Percentiles rank a stretch among this genome's conserved stretches.
Evolutionary conservation across 2,888 invertebrate species (phyloP).

Genomic region (Chrysotoxum bicinctum): DNA sequence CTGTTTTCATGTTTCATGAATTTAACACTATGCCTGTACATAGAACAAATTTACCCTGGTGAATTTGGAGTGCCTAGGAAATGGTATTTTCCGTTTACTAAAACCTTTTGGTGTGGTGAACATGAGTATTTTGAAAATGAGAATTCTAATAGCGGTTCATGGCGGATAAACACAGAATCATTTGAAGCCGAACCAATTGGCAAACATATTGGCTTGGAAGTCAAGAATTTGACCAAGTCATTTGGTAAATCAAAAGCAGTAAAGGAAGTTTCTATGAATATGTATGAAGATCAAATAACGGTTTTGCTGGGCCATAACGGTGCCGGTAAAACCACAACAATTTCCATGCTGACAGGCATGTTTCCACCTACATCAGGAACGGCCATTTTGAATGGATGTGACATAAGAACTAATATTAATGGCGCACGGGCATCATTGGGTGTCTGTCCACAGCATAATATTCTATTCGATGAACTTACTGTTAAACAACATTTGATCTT

Average conservation of each 20-base stretch:
- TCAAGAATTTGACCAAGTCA: slow-evolving; percentile 85
- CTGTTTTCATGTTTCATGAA: slow-evolving; percentile 83
- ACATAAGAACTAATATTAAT: slow-evolving; percentile 84
- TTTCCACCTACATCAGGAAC: slow-evolving; percentile 86
- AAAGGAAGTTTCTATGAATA: slow-evolving; percentile 80
- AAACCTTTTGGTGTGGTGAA: slow-evolving; percentile 83
- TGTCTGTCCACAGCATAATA: slow-evolving; percentile 90
- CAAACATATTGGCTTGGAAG: slow-evolving; percentile 81
- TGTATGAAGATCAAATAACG: slow-evolving; percentile 77
- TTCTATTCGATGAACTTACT: slow-evolving; percentile 84
- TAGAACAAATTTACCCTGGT: slow-evolving; percentile 92
- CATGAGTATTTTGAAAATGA: slow-evolving; percentile 84
- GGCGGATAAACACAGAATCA: slow-evolving; percentile 78
- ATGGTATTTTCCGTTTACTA: slow-evolving; percentile 90
- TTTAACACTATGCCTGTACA: slow-evolving; percentile 88
- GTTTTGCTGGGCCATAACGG: slow-evolving; percentile 89
- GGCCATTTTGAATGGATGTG: slow-evolving; percentile 86
- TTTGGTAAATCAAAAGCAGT: slow-evolving; percentile 83
- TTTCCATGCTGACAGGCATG: slow-evolving; percentile 94
- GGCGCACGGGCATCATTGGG: slow-evolving; percentile 87
- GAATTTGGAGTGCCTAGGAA: slow-evolving; percentile 90
- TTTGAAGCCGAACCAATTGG: slow-evolving; percentile 82
- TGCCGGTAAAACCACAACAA: slow-evolving; percentile 95
- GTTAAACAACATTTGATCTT: slow-evolving; percentile 91
- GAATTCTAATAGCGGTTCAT: slow-evolving; percentile 81